Percentiles rank a stretch among this genome's conserved stretches.
phyloP scores from a whole-genome alignment of 2,113 vertebrate species.

The Pseudonaja textilis region DNA sequence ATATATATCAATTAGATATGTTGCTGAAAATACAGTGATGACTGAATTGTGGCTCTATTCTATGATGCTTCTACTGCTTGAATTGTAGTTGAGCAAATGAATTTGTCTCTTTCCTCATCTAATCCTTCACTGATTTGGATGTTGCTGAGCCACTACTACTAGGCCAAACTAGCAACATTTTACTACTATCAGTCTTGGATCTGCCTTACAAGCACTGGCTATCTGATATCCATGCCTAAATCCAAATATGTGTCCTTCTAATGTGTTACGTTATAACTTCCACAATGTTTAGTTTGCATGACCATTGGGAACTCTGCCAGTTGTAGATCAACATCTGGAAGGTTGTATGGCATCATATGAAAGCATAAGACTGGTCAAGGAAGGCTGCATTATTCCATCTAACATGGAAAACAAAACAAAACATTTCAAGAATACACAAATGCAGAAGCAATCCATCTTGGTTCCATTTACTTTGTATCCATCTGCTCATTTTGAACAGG shows the following conservation, averaged over 20 bases:
- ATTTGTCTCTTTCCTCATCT: background rate
- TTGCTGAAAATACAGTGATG: background rate
- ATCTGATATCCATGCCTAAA: background rate
- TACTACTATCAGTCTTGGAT: background rate
- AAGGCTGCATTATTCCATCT: background rate
- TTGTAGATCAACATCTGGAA: background rate
- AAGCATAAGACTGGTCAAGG: background rate
- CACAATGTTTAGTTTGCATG: background rate
- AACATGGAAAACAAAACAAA: background rate
- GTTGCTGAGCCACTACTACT: background rate
- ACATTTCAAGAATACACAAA: constrained; percentile 23
- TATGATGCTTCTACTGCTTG: background rate
- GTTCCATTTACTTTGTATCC: constrained; percentile 49
- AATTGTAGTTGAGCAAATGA: background rate
- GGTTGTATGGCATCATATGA: background rate
- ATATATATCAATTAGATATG: background rate
- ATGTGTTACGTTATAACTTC: background rate
- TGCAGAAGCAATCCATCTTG: constrained; percentile 27
- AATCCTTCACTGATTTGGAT: background rate
- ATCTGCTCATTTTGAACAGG: constrained; percentile 32
- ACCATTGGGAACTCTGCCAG: background rate
- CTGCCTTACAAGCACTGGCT: background rate
- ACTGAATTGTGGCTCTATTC: background rate
- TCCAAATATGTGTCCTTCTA: background rate
- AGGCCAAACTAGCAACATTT: background rate